phyloP scores from a whole-genome alignment of 2,888 invertebrate genomes.

The Ornithoptera alexandrae region DNA sequence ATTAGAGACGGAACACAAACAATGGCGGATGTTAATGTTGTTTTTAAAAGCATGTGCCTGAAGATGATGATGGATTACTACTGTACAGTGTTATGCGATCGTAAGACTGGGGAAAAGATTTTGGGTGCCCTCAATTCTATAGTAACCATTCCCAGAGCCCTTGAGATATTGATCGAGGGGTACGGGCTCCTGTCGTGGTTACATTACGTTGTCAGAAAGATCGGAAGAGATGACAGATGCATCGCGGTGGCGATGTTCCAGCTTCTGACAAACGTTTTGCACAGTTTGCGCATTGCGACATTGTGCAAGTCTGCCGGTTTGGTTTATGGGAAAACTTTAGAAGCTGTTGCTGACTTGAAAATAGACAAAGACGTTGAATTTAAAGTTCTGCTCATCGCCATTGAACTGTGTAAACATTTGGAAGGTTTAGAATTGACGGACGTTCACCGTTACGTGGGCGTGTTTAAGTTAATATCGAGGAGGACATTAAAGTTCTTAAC shows the following conservation, averaged over 20 bases:
- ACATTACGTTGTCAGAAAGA: conserved; percentile 51
- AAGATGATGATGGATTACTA: conserved; percentile 88
- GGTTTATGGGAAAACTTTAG: conserved; percentile 41
- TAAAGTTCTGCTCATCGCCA: conserved; percentile 55
- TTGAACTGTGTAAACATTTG: conserved; percentile 50
- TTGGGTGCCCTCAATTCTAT: conserved; percentile 82
- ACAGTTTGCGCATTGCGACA: conserved; percentile 54
- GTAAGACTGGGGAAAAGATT: conserved; percentile 82
- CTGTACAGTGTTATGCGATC: conserved; percentile 81
- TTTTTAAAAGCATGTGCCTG: conserved; percentile 86
- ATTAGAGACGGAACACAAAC: conserved; percentile 88
- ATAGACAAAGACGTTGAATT: conserved; percentile 62
- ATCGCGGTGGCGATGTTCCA: conserved; percentile 48
- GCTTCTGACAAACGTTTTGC: conserved; percentile 52
- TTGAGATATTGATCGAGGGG: conserved; percentile 82
- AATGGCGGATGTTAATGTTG: conserved; percentile 85
- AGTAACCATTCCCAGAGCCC: conserved; percentile 82
- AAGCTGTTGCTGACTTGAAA: conserved; percentile 52
- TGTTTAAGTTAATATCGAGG: conserved; percentile 56
- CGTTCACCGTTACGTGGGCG: conserved; percentile 46
- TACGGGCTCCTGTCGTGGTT: conserved; percentile 88
- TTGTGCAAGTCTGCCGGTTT: conserved; percentile 47
- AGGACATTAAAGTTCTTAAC: conserved; percentile 56
- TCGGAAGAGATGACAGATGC: conserved; percentile 49
- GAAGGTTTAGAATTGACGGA: conserved; percentile 52